Percentiles rank a stretch among this genome's conserved stretches.
Evolutionary conservation across 2,113 vertebrate genomes (phyloP).

Genomic region (Crotophaga sulcirostris): DNA sequence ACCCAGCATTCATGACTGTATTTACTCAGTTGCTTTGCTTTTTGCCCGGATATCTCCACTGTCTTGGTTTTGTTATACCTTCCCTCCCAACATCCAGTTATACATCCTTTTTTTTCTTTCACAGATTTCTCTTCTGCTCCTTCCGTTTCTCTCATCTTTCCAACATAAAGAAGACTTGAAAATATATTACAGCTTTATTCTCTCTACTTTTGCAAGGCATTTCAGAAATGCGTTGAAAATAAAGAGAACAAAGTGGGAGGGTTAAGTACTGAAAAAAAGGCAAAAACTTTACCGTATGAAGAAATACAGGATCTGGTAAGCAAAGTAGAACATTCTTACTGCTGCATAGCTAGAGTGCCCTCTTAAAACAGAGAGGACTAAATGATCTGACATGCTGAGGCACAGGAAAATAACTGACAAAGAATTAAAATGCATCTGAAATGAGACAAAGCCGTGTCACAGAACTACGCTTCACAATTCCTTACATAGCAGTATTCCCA

Average conservation of each 20-base stretch:
- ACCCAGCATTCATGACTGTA: constrained; percentile 34
- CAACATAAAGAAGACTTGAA: not conserved
- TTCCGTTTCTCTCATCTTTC: not conserved
- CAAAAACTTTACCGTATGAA: not conserved
- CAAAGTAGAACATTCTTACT: not conserved
- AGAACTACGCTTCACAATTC: not conserved
- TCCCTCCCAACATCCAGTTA: not conserved
- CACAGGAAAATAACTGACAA: not conserved
- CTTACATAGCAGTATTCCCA: not conserved
- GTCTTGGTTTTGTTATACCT: not conserved
- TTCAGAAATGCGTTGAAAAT: not conserved
- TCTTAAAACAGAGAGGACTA: not conserved
- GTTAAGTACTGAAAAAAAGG: not conserved
- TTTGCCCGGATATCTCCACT: not conserved
- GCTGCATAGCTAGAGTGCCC: not conserved
- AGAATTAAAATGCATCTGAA: not conserved
- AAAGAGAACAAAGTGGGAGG: not conserved
- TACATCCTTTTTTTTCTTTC: not conserved
- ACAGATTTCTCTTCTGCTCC: not conserved
- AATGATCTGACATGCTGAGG: not conserved
- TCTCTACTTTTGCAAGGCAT: not conserved
- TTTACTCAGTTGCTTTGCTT: not conserved
- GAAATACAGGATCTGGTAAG: not conserved
- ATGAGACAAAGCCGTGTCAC: not conserved
- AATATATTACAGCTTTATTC: not conserved